A percentile compares a stretch with the other conserved stretches of the same genome.
These are phyloP conservation scores for Melitaea cinxia DNA, from an alignment of 1,140 invertebrate genomes.

Conservation along the genomic window DNA sequence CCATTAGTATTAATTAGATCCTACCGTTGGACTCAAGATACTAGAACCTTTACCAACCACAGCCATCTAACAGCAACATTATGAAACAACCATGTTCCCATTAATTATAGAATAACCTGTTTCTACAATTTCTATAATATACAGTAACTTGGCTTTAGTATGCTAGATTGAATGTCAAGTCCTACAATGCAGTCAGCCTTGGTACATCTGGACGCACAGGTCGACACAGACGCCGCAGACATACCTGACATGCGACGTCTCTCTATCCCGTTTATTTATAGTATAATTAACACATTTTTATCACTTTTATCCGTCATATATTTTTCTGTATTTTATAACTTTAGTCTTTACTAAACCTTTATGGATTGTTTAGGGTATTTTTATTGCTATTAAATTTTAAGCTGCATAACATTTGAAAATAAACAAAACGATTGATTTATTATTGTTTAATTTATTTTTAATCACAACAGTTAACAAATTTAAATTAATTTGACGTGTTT, in stretches of 20 bases:
- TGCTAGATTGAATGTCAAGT: conserved; percentile 26
- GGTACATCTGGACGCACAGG: conserved; percentile 34
- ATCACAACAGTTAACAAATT: no score
- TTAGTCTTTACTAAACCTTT: neutral
- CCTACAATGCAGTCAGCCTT: conserved; percentile 42
- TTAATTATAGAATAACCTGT: neutral
- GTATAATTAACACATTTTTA: no score
- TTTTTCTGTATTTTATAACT: no score
- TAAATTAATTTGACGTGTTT: no score
- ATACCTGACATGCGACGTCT: conserved; percentile 18
- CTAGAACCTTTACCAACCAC: no score
- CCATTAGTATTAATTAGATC: no score
- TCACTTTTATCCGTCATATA: no score
- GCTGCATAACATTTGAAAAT: neutral
- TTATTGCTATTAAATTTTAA: neutral
- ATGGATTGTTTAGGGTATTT: neutral
- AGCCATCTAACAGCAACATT: no score
- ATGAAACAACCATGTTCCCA: neutral
- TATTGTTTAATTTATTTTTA: neutral
- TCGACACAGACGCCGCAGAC: conserved; percentile 18
- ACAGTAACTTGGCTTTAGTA: neutral
- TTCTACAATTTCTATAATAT: neutral
- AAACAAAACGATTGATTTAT: neutral
- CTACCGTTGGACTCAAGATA: no score
- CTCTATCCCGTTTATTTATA: conserved; percentile 2